Evolutionary conservation across 1,140 invertebrate species (phyloP), one percentile per base, ranked within the genome.

Genomic region (Chelonus insularis): DNA sequence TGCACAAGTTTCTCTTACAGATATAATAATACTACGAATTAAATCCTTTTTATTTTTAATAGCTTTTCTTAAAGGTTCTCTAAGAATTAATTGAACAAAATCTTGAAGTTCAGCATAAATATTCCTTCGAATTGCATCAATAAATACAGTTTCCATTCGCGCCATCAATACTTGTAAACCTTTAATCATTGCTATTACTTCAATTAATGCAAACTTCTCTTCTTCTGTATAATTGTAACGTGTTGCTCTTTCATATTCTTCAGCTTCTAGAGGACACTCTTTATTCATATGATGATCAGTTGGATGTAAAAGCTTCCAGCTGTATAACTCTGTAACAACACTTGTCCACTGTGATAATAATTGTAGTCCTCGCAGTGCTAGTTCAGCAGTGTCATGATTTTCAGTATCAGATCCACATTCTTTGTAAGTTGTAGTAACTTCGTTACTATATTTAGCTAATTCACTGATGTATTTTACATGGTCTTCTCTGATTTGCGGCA

Each of bases 161-260:
- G 95, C 91, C 93, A 99, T 96, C 37, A 99, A 81, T 29, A 97
- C 93, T 82, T 99, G 97, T 6, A 99, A 84, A 1, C 97, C 96
- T 84, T 99, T 99, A 66, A 99, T 98, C 96, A 99, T 99, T 0
- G 97, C 95, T 68, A 99, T 98, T 12, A 98, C 93, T 84, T 99
- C 96, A 67, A 99, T 97, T 36, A 99, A 82, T 4, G 96, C 96
- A 83, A 97, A 97, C 78, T 99, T 99, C 83, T 99, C 98, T 72
- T 97, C 95, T 20, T 93, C 91, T 6, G 90, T 93, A 76, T 99
- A 99, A 82, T 99, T 99, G 81, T 99, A 99, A 16, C 95, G 86
- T 0, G 97, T 99, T 0, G 97, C 95, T 86, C 89, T 69, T 63
- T 99, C 98, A 81, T 99, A 99, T 83, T 99, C 96, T 83, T 99